These are phyloP conservation scores for Euzophera pinguis DNA, from an alignment of 2,888 invertebrate species.

Conservation along the genomic window DNA sequence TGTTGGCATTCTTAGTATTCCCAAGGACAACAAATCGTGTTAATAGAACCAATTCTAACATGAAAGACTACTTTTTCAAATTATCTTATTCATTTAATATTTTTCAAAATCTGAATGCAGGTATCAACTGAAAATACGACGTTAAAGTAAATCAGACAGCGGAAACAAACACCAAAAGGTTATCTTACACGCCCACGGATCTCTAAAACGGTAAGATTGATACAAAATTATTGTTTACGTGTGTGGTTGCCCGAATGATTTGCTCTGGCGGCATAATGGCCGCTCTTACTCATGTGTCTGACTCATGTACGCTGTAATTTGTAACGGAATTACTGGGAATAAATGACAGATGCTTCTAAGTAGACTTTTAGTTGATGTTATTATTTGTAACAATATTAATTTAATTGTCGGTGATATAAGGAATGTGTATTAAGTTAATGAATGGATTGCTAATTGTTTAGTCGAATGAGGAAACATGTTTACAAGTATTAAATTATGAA, in stretches of 20 bases:
- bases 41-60: too few species aligned
- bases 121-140: too few species aligned
- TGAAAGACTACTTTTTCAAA: too few species aligned
- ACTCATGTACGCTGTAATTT: conserved; percentile 57
- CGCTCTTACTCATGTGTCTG: conserved; percentile 52
- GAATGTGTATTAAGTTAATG: background rate
- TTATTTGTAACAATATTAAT: conserved; percentile 15
- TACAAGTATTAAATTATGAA: too few species aligned
- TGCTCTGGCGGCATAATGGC: conserved; percentile 27
- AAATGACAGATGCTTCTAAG: conserved; percentile 42
- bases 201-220: conserved; percentile 54
- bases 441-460: background rate
- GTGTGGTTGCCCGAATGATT: conserved; percentile 49
- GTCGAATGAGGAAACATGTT: background rate
- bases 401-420: conserved; percentile 2
- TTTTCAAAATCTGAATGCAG: too few species aligned
- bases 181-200: background rate
- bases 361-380: conserved; percentile 28
- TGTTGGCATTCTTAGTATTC: too few species aligned
- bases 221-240: conserved; percentile 60
- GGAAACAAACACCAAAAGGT: background rate
- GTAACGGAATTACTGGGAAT: conserved; percentile 62
- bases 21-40: too few species aligned
- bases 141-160: too few species aligned
- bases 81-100: too few species aligned